These are phyloP conservation scores for Brachypteracias leptosomus DNA, from an alignment of 2,113 vertebrate genomes.

Conservation along the genomic window DNA sequence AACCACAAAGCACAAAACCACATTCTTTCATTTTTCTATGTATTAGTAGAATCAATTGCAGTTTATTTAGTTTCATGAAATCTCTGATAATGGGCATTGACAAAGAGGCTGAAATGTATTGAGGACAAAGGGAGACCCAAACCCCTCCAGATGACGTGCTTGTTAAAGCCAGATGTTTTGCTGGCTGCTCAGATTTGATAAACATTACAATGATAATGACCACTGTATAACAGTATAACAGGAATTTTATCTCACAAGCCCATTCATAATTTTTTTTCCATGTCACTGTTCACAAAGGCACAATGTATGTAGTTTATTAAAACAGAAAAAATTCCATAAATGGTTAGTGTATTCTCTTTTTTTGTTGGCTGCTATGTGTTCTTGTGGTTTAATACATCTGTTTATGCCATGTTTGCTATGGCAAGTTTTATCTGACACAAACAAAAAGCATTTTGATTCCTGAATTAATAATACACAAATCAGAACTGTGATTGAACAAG, in stretches of 20 bases:
- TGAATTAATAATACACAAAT: conserved; percentile 60
- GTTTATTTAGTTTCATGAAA: conserved; percentile 83
- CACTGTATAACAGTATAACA: conserved; percentile 67
- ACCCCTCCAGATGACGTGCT: conserved; percentile 67
- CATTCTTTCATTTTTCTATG: conserved; percentile 25
- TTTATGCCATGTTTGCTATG: conserved; percentile 19
- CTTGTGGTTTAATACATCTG: conserved; percentile 34
- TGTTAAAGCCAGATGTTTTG: conserved; percentile 86
- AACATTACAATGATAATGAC: conserved; percentile 74
- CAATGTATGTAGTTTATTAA: conserved; percentile 34
- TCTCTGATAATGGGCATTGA: conserved; percentile 76
- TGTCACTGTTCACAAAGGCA: conserved; percentile 26
- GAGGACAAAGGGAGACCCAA: conserved; percentile 76
- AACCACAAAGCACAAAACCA: background rate
- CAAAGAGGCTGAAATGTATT: conserved; percentile 80
- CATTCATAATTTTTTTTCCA: background rate
- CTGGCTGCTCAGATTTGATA: conserved; percentile 82
- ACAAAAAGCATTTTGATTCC: conserved; percentile 65
- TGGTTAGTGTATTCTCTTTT: background rate
- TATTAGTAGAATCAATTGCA: conserved; percentile 74
- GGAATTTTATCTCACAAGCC: conserved; percentile 72
- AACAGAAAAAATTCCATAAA: background rate
- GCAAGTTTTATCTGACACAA: conserved; percentile 46
- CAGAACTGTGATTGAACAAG: conserved; percentile 48
- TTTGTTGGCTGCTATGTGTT: conserved; percentile 16